These are phyloP conservation scores for Pectinophora gossypiella DNA, from an alignment of 1,140 invertebrate genomes.

Conservation along the genomic window DNA sequence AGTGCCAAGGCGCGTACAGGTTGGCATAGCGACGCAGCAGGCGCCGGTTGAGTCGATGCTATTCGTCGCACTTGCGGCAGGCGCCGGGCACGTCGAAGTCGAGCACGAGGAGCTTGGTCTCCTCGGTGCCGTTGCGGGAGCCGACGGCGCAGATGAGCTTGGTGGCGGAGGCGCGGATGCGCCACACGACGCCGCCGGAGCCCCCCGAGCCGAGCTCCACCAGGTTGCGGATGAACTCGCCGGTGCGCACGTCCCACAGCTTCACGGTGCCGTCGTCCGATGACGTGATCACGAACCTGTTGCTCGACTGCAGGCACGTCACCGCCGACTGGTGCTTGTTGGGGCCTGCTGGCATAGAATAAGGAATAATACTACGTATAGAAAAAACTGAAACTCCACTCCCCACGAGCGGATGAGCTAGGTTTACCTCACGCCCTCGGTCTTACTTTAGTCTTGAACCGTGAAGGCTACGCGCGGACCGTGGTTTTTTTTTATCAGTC, in stretches of 20 bases:
- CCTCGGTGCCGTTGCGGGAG: constrained; percentile 98
- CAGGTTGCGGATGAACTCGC: constrained; percentile 96
- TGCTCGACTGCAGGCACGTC: constrained; percentile 98
- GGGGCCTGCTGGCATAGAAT: no score
- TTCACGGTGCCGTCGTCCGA: constrained; percentile 99
- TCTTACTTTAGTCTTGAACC: no score
- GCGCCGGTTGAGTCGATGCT: constrained; percentile 68
- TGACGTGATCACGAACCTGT: constrained; percentile 98
- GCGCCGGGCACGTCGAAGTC: constrained; percentile 94
- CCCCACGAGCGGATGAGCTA: no score
- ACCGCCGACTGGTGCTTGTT: constrained; percentile 99
- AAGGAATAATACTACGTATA: no score
- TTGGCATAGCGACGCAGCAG: constrained; percentile 61
- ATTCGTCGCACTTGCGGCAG: constrained; percentile 75
- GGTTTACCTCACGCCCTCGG: no score
- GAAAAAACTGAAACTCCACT: no score
- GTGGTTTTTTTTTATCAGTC: no score
- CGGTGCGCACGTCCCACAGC: constrained; percentile 97
- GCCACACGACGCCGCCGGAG: constrained; percentile 98
- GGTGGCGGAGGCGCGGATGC: constrained; percentile 95
- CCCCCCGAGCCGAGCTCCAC: constrained; percentile 96
- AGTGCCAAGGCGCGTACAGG: constrained; percentile 65
- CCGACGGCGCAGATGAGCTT: constrained; percentile 99
- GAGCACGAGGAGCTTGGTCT: constrained; percentile 97
- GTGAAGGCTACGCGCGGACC: no score